These are phyloP conservation scores for Harmothoe impar DNA, from an alignment of 2,888 invertebrate species.

Conservation along the genomic window DNA sequence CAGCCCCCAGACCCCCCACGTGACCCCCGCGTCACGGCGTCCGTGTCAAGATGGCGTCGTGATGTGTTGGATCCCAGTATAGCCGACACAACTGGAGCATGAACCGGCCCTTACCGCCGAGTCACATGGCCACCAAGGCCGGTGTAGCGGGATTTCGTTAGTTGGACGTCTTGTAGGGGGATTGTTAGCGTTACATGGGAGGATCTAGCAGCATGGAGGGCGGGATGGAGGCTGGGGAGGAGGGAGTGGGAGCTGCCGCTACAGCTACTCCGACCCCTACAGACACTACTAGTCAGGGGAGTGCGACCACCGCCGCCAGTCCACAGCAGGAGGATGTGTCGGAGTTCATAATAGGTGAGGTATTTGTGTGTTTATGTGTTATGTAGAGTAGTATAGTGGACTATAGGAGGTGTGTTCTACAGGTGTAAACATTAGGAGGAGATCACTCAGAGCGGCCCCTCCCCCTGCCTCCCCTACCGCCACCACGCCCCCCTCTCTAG, in stretches of 20 bases:
- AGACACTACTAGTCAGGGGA: not conserved
- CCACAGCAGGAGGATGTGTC: slow-evolving; percentile 7
- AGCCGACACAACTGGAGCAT: not conserved
- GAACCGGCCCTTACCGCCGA: not conserved
- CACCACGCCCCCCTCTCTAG: not conserved
- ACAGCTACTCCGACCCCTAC: no score
- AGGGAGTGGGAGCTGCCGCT: not conserved
- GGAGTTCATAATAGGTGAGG: not conserved
- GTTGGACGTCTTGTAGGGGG: not conserved
- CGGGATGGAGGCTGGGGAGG: not conserved
- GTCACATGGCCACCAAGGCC: not conserved
- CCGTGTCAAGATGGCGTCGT: not conserved
- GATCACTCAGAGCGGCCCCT: not conserved
- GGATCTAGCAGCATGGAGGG: not conserved
- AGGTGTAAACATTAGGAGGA: not conserved
- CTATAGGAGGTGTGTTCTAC: no score
- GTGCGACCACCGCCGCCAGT: not conserved
- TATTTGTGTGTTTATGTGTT: not conserved
- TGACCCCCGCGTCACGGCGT: not conserved
- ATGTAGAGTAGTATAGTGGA: not conserved
- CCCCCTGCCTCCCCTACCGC: not conserved
- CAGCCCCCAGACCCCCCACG: not conserved
- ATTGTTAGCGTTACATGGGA: not conserved
- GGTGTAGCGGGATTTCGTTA: not conserved
- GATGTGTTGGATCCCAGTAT: not conserved